A percentile compares a stretch with the other conserved stretches of the same genome.
These are phyloP conservation scores for Neodiprion pinetum DNA, from an alignment of 1,140 invertebrate species.

Conservation along the genomic window DNA sequence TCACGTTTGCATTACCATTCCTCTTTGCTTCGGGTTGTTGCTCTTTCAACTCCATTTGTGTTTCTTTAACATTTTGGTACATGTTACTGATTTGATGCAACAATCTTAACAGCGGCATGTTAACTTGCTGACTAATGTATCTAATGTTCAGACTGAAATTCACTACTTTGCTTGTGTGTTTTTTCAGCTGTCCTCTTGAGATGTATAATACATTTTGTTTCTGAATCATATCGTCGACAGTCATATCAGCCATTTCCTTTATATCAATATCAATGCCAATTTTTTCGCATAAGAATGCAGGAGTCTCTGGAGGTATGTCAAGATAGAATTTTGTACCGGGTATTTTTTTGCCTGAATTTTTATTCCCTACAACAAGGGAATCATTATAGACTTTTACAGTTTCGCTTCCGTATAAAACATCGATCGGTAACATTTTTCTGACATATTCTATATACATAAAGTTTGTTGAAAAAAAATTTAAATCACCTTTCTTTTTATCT, in stretches of 20 bases:
- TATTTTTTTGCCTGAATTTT: conserved; percentile 46
- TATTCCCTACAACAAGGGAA: conserved; percentile 38
- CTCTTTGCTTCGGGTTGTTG: conserved; percentile 66
- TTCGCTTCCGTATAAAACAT: neutral
- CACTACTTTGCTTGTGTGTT: conserved; percentile 86
- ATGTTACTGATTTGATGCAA: conserved; percentile 97
- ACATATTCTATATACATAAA: conserved; percentile 1
- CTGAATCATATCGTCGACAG: conserved; percentile 83
- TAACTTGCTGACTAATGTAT: conserved; percentile 91
- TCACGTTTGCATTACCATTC: conserved; percentile 57
- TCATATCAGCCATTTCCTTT: conserved; percentile 88
- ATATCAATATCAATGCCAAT: conserved; percentile 88
- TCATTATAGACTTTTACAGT: conserved; percentile 11
- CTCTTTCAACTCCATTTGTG: conserved; percentile 85
- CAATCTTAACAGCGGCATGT: conserved; percentile 92
- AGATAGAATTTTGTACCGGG: conserved; percentile 63
- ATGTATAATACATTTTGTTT: conserved; percentile 85
- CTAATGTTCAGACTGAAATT: conserved; percentile 87
- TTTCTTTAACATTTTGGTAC: conserved; percentile 97
- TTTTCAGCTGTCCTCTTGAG: conserved; percentile 85
- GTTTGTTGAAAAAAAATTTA: conserved; percentile 10
- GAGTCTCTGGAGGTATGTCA: conserved; percentile 78
- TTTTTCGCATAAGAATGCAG: conserved; percentile 91
- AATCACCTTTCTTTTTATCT: conserved; percentile 61
- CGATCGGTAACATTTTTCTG: neutral